phyloP scores from a whole-genome alignment of 2,888 invertebrate species.

The Fragum fragum region DNA sequence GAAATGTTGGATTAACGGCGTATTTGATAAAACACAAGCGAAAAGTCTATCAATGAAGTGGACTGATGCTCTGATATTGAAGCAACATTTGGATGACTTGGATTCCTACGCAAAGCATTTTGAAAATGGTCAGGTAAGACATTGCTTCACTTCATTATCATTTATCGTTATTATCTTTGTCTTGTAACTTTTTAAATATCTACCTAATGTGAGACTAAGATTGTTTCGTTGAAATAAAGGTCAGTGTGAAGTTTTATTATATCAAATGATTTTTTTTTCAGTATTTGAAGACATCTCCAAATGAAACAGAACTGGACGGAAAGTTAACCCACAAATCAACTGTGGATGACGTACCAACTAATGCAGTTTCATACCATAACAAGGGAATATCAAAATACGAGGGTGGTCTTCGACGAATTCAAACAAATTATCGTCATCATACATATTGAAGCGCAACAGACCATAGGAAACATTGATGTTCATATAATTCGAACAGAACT shows the following conservation, averaged over 20 bases:
- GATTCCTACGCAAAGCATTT: background rate
- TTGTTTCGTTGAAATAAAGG: background rate
- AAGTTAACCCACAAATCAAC: too few species aligned
- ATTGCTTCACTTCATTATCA: background rate
- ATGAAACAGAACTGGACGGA: background rate
- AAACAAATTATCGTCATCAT: too few species aligned
- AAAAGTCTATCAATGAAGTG: background rate
- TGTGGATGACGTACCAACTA: too few species aligned
- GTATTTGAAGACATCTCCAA: constrained; percentile 8
- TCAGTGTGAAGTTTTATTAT: background rate
- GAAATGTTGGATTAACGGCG: too few species aligned
- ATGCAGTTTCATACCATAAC: too few species aligned
- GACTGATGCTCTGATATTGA: constrained; percentile 6
- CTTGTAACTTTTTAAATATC: too few species aligned
- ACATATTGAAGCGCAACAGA: too few species aligned
- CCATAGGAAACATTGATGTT: too few species aligned
- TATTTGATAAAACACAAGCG: too few species aligned
- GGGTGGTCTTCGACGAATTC: too few species aligned
- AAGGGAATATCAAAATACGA: too few species aligned
- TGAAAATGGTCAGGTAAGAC: background rate
- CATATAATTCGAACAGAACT: too few species aligned
- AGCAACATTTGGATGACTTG: constrained; percentile 3
- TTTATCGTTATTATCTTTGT: background rate
- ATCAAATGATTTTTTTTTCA: background rate
- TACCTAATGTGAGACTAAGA: background rate